Conservation (phyloP, 2,113 vertebrate species). For the Pedionomus torquatus region DNA sequence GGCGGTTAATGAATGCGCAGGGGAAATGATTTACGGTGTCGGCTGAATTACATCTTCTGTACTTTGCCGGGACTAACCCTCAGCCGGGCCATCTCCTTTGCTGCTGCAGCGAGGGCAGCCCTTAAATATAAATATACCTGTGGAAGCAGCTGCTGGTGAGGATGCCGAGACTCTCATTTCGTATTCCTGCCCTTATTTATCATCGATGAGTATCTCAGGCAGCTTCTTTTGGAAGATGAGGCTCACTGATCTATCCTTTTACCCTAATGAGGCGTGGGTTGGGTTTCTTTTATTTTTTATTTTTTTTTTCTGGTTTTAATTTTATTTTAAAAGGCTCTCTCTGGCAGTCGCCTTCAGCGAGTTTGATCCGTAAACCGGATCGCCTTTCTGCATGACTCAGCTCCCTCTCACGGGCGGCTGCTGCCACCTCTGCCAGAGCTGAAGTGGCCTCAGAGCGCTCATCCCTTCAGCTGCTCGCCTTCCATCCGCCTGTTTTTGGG, state of each 20-base stretch:
- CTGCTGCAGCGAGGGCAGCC: not conserved
- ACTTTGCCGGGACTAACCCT: not conserved
- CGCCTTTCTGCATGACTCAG: constrained; percentile 55
- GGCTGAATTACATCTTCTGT: not conserved
- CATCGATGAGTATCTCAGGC: not conserved
- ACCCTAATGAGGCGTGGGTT: not conserved
- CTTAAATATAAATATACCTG: not conserved
- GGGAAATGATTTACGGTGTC: not conserved
- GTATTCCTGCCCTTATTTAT: not conserved
- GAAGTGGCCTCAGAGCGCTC: not conserved
- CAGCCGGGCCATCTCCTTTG: not conserved
- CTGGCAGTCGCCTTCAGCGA: constrained; percentile 21
- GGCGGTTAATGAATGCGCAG: not conserved
- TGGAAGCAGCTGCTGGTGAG: not conserved
- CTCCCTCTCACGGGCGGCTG: not conserved
- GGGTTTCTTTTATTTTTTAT: too few relatives aligned
- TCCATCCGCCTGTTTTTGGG: not conserved
- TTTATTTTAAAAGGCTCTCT: constrained; percentile 40
- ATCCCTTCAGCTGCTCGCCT: not conserved
- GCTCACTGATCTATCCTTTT: not conserved
- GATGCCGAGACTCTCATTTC: not conserved
- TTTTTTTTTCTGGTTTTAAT: too few relatives aligned
- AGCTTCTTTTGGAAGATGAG: not conserved
- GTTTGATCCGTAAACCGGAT: not conserved
- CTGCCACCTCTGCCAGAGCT: constrained; percentile 14